Conservation (phyloP, 2,113 vertebrate genomes). For the Hippocampus abdominalis region DNA sequence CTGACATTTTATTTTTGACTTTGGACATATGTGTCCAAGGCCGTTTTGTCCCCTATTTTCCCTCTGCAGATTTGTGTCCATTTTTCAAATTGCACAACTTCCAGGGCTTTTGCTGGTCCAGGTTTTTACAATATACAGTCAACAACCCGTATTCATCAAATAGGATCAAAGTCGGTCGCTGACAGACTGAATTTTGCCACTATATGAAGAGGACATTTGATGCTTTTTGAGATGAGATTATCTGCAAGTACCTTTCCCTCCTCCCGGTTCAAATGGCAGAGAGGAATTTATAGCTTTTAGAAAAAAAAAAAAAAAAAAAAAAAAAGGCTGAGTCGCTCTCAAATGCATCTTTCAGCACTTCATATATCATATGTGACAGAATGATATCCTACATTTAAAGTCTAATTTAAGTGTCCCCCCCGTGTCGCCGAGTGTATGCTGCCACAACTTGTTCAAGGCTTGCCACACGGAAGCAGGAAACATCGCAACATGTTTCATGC, state of each 20-base stretch:
- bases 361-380: constrained; percentile 68
- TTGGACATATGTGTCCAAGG: too few species aligned
- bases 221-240: constrained; percentile 31
- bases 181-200: too few species aligned
- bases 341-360: constrained; percentile 45
- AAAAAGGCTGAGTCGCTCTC: constrained; percentile 49
- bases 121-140: too few species aligned
- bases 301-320: constrained; percentile 24
- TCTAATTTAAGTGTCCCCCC: constrained; percentile 58
- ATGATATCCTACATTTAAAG: constrained; percentile 66
- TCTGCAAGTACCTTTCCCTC: constrained; percentile 34
- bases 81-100: too few species aligned
- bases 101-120: too few species aligned
- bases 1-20: background rate
- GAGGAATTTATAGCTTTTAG: constrained; percentile 36
- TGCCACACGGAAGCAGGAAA: constrained; percentile 39
- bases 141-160: too few species aligned
- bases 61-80: too few species aligned
- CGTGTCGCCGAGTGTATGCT: constrained; percentile 48
- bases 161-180: too few species aligned
- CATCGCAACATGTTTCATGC: constrained; percentile 21
- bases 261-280: constrained; percentile 40
- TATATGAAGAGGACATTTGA: constrained; percentile 10
- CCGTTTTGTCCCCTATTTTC: too few species aligned
- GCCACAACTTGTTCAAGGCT: constrained; percentile 57